Percentiles rank a stretch among this genome's conserved stretches.
Evolutionary conservation across 2,797 vertebrate genomes (phyloP).

Genomic region (Hoplostethus atlanticus): DNA sequence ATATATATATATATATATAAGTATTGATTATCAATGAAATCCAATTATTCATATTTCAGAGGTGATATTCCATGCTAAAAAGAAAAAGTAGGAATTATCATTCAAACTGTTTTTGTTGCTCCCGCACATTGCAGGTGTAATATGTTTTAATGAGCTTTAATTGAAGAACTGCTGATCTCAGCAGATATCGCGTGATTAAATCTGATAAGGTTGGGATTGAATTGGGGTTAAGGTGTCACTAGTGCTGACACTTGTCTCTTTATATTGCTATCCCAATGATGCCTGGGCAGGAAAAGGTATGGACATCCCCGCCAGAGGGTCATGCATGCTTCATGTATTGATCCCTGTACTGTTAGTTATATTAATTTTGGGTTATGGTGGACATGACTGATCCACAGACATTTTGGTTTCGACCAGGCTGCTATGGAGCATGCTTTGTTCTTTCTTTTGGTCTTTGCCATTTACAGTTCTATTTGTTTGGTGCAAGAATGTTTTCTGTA

Average conservation of each 20-base stretch:
- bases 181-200: background rate
- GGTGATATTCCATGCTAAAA: no score
- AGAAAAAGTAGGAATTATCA: no score
- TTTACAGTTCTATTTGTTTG: conserved; percentile 13
- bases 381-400: background rate
- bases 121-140: no score
- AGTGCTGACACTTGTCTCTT: conserved; percentile 78
- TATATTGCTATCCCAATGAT: conserved; percentile 80
- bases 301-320: conserved; percentile 62
- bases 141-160: no score
- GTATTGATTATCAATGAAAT: no score
- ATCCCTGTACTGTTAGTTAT: background rate
- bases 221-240: background rate
- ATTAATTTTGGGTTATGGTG: background rate
- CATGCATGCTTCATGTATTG: conserved; percentile 4
- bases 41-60: no score
- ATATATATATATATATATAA: no score
- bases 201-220: background rate
- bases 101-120: no score
- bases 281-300: conserved; percentile 96
- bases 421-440: conserved; percentile 54
- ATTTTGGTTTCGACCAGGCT: conserved; percentile 30
- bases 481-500: conserved; percentile 19
- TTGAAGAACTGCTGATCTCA: background rate
- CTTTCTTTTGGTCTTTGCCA: conserved; percentile 4